Evolutionary conservation across 2,797 vertebrate genomes (phyloP).

Genomic region (Gambelia wislizenii): DNA sequence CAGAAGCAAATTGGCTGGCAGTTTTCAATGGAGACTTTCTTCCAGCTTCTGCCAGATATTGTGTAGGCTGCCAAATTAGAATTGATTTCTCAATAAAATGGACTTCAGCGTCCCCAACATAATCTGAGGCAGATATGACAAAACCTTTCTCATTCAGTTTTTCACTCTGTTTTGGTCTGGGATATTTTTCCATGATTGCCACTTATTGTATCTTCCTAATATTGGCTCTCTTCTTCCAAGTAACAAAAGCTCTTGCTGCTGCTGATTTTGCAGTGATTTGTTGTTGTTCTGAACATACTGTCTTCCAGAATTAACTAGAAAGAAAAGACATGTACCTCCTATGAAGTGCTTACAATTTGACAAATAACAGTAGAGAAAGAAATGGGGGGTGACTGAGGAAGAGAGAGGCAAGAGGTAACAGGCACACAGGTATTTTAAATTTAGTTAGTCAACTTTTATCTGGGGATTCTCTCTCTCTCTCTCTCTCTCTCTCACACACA

Average conservation of each 20-base stretch:
- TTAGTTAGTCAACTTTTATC: not conserved
- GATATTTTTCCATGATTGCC: slow-evolving; percentile 64
- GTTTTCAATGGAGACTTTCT: slow-evolving; percentile 76
- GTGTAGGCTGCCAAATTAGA: slow-evolving; percentile 79
- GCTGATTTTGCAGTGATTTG: too few relatives aligned
- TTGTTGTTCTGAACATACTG: not conserved
- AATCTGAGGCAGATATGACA: slow-evolving; percentile 77
- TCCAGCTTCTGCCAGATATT: slow-evolving; percentile 77
- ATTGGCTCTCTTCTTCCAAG: slow-evolving; percentile 53
- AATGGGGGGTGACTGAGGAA: not conserved
- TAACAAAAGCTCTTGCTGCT: slow-evolving; percentile 50
- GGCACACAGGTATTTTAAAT: not conserved
- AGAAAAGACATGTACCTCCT: not conserved
- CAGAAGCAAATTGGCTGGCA: slow-evolving; percentile 78
- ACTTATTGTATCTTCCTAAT: slow-evolving; percentile 53
- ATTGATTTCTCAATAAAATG: slow-evolving; percentile 85
- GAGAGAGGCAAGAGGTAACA: not conserved
- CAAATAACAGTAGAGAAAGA: not conserved
- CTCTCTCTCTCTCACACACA: too few relatives aligned
- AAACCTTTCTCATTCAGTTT: slow-evolving; percentile 70
- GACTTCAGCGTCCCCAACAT: slow-evolving; percentile 77
- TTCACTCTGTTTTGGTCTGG: slow-evolving; percentile 13
- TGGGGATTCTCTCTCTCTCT: too few relatives aligned
- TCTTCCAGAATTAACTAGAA: not conserved
- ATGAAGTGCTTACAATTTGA: not conserved